Percentiles rank a stretch among this genome's conserved stretches.
Evolutionary conservation across 2,888 invertebrate genomes (phyloP).

Genomic region (Dicyrtoma fusca): DNA sequence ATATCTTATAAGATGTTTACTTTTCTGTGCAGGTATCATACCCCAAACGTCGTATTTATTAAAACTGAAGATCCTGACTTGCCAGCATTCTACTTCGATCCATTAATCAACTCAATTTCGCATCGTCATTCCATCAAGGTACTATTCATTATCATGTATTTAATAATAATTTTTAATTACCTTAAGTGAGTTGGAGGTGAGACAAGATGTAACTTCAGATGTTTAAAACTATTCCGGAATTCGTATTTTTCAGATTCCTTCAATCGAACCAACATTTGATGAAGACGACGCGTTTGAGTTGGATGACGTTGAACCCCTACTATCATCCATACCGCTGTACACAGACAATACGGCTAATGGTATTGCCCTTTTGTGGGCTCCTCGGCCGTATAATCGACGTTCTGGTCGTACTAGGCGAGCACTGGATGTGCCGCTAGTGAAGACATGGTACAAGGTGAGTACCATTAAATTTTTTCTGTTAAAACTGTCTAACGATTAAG

Average conservation of each 20-base stretch:
- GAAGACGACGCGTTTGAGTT: constrained; percentile 94
- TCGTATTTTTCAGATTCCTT: constrained; percentile 29
- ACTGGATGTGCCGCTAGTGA: constrained; percentile 95
- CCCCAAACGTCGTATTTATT: constrained; percentile 98
- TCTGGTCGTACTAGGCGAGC: constrained; percentile 93
- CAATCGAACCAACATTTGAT: constrained; percentile 64
- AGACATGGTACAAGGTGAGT: constrained; percentile 83
- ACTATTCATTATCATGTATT: constrained; percentile 47
- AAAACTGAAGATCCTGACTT: constrained; percentile 99
- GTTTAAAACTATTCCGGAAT: not conserved
- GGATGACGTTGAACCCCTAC: constrained; percentile 88
- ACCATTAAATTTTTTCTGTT: not conserved
- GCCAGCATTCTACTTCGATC: constrained; percentile 99
- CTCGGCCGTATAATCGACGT: constrained; percentile 94
- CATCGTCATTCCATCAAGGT: constrained; percentile 85
- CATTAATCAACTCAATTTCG: constrained; percentile 98
- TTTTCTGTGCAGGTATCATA: constrained; percentile 81
- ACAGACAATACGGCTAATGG: constrained; percentile 99
- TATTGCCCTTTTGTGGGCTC: constrained; percentile 95
- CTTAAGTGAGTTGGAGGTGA: not conserved
- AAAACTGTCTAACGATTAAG: no score
- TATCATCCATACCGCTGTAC: constrained; percentile 93
- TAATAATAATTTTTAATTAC: not conserved
- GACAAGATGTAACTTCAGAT: no score
- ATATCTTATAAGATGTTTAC: not conserved